Base-by-base conservation (phyloP, 1,140 invertebrate species). In the Drosophila littoralis region DNA sequence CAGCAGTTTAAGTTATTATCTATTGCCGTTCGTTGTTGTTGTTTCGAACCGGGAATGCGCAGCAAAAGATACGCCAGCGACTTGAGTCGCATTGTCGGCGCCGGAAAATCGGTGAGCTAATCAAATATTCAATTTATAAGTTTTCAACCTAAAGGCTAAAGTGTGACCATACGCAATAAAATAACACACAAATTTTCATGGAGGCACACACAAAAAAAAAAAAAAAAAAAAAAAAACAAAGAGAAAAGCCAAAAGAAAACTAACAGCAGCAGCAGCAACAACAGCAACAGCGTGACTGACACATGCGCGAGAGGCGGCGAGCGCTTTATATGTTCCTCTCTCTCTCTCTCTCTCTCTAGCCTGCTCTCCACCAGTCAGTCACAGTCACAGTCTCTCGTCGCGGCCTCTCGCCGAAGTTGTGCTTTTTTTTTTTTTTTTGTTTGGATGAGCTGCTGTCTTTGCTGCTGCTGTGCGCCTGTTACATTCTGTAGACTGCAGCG, bases 401-500 rank as follows among this genome's bases (percentile, higher is more conserved):
- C 48, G 50, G 9, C 6, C 58, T 67, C 43, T 65, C 75, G 60
- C 48, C 70, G 57, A 32, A 57, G 61, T 68, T 52, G 15, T 43
- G 40, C n/a, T 48, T 51, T 33, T 48, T 22, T 50, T 33, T 17
- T 17, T 2, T 3, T 22, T 28, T 28, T 28, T 28, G 5, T 28
- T 28, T 28, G 57, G 65, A 52, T 63, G 36, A 1, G 32, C 45
- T 55, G 9, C 43, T 46, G 60, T 45, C 40, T 28, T 35, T 78
- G 46, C 42, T 68, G 58, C 45, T 70, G 55, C 72, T 90, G 88
- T 66, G 75, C 67, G 76, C 88, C 88, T 90, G 88, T 75, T 90
- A 91, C 88, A 76, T 91, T 90, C 88, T 90, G 88, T 90, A 90
- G 88, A 90, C 88, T 90, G 88, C 82, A 90, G 89, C 86, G 86